A percentile compares a stretch with the other conserved stretches of the same genome.
Evolutionary conservation across 2,888 invertebrate species (phyloP).

Genomic region (Paralinhomoeus sp.): DNA sequence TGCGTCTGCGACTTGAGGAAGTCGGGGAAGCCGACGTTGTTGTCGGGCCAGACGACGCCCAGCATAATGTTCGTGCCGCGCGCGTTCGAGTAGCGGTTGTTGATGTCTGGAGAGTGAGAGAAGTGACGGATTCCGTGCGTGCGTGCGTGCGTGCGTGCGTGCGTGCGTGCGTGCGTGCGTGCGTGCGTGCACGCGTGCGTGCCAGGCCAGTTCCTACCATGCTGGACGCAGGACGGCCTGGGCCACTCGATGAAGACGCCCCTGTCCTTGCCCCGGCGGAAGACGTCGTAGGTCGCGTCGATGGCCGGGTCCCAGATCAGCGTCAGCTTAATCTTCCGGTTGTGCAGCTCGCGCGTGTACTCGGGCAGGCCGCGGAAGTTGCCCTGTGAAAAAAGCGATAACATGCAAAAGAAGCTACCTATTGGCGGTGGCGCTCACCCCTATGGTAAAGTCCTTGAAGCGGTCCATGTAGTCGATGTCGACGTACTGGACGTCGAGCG

Average conservation of each 20-base stretch:
- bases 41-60: constrained; percentile 13
- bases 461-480: constrained; percentile 62
- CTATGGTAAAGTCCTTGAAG: constrained; percentile 48
- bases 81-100: not conserved
- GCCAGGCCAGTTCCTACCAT: no score
- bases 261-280: constrained; percentile 9
- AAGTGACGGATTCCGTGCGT: no score
- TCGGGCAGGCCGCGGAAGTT: not conserved
- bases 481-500: constrained; percentile 47
- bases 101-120: not conserved
- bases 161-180: no score
- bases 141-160: no score
- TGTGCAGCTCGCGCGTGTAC: constrained; percentile 9
- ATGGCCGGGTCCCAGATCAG: constrained; percentile 21
- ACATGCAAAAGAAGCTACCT: no score
- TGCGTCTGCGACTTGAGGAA: constrained; percentile 2
- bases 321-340: constrained; percentile 13
- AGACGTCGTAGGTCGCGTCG: constrained; percentile 13
- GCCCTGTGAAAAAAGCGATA: not conserved
- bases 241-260: not conserved
- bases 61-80: not conserved
- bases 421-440: no score
- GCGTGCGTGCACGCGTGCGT: no score
- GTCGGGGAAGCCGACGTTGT: constrained; percentile 13
- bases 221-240: no score